Evolutionary conservation across 2,113 vertebrate species (phyloP).

Genomic region (Lagopus muta): DNA sequence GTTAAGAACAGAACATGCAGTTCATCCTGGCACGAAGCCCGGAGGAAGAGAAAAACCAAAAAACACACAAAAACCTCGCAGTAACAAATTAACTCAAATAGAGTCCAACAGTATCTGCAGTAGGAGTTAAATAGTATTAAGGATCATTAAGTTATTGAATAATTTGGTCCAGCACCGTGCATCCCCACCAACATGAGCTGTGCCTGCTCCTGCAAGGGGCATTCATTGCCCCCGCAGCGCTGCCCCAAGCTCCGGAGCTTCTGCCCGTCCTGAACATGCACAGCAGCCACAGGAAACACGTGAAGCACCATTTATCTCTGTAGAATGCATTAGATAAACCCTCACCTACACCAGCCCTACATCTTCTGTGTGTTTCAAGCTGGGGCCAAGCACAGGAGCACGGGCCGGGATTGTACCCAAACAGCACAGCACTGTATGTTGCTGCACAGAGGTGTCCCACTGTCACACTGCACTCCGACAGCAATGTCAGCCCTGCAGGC

Average conservation of each 20-base stretch:
- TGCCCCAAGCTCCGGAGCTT: neutral
- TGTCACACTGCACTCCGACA: neutral
- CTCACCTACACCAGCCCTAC: neutral
- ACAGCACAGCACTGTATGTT: neutral
- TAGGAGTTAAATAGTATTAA: constrained; percentile 17
- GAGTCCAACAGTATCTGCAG: constrained; percentile 52
- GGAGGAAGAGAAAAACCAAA: neutral
- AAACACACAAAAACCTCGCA: neutral
- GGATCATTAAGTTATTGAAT: constrained; percentile 24
- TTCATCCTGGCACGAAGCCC: constrained; percentile 61
- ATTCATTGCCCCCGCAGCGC: neutral
- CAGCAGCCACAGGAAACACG: neutral
- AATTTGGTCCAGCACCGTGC: neutral
- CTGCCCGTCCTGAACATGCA: rapidly evolving
- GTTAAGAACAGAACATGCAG: constrained; percentile 68
- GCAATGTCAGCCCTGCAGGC: neutral
- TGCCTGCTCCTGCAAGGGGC: neutral
- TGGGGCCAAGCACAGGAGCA: rapidly evolving
- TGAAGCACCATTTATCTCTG: neutral
- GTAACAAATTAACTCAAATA: constrained; percentile 50
- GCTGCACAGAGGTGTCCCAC: neutral
- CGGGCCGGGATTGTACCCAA: neutral
- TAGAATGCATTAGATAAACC: neutral
- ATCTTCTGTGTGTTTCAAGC: no score
- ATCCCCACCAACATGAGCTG: neutral